Base-by-base conservation (phyloP, 2,113 vertebrate genomes). In the Anseranas semipalmata region DNA sequence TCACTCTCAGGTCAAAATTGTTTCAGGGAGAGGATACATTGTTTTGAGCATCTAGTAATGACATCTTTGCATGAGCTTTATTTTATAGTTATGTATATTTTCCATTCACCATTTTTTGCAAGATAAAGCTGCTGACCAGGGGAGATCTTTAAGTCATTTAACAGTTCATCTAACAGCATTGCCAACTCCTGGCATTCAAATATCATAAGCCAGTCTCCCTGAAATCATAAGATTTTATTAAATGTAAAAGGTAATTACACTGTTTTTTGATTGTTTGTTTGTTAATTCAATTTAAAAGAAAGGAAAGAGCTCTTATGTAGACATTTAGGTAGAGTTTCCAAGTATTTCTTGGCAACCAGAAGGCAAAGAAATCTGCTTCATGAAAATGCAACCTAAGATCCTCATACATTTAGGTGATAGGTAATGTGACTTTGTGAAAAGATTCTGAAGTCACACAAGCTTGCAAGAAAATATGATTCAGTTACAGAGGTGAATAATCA, bases 221-320 rank as follows among this genome's bases (percentile, higher is more conserved):
- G 77, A 94, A 97, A 94, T 63, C 1, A 2, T 24, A 87, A 62
- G 58, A 58, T 87, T 95, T 94, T 63, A 90, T 78, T 95, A 86
- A 92, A 93, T 32, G 15, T 33, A 74, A 80, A 80, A 90, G 52
- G 27, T 63, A 95, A 87, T 88, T 83, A 59, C 3, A 1, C 41
- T 77, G 62, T 37, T 32, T 70, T 53, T 78, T 63, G 46, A 20
- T 66, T 25, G 68, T 75, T 75, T 41, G 30, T 30, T 33, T 21
- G 2, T 25, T 85, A 80, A 66, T 91, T 94, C 75, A 71, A 32
- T 58, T 86, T 67, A 83, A 81, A 91, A 86, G 68, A 77, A 83
- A 83, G 53, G 45, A 70, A 86, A 80, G 53, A 79, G 88, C 46
- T 62, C 71, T 77, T 73, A 75, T 35, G n/a, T 33, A 89, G 74